Conservation (phyloP, 2,113 vertebrate species). For the Mystacornis crossleyi region DNA sequence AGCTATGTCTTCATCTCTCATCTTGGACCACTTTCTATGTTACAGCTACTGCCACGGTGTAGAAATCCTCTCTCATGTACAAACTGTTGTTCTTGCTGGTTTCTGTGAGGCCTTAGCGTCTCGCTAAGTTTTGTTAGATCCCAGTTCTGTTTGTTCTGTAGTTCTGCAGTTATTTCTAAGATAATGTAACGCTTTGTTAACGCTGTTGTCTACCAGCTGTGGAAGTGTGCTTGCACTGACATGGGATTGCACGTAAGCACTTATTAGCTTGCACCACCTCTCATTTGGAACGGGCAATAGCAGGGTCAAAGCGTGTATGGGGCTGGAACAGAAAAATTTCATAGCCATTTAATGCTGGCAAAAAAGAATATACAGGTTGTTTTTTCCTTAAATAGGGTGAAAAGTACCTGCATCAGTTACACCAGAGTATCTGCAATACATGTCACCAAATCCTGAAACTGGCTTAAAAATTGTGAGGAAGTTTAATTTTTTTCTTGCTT, state of each 20-base stretch:
- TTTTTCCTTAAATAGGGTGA: background rate
- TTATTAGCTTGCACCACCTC: background rate
- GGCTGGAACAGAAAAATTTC: background rate
- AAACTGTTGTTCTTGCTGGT: background rate
- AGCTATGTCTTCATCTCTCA: background rate
- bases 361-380: background rate
- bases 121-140: background rate
- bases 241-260: background rate
- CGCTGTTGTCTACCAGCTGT: background rate
- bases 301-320: background rate
- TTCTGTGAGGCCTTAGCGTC: background rate
- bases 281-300: background rate
- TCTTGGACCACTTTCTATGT: background rate
- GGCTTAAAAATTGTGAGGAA: background rate
- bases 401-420: background rate
- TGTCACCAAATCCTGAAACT: background rate
- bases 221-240: background rate
- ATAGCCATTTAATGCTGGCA: background rate
- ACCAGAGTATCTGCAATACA: background rate
- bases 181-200: background rate
- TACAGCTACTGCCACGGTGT: background rate
- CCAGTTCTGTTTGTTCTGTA: background rate
- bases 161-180: background rate
- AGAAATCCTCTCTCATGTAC: background rate
- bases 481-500: background rate